Conservation (phyloP, 2,888 invertebrate species). For the Drosophila mercatorum region DNA sequence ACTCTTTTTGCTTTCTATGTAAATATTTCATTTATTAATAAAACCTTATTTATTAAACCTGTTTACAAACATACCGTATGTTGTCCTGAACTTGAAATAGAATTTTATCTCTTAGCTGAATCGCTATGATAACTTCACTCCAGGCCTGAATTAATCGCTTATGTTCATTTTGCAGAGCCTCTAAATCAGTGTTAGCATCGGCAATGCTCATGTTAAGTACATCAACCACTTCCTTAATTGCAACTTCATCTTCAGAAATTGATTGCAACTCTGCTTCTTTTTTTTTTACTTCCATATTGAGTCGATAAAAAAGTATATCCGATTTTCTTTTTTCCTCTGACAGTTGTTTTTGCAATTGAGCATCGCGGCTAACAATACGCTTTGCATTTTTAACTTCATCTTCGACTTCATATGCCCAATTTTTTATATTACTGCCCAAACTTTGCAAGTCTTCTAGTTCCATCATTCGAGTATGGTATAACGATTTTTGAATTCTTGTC, state of each 20-base stretch:
- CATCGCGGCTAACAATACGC: conserved; percentile 83
- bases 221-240: conserved; percentile 88
- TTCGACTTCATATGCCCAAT: conserved; percentile 83
- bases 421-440: conserved; percentile 81
- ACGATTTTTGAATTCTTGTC: conserved; percentile 73
- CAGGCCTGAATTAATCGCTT: conserved; percentile 89
- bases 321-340: conserved; percentile 83
- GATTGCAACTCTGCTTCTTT: conserved; percentile 88
- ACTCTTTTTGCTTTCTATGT: conserved; percentile 86
- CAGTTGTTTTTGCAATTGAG: conserved; percentile 83
- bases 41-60: not conserved
- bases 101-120: conserved; percentile 89
- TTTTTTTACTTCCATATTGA: conserved; percentile 89
- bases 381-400: conserved; percentile 83
- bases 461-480: conserved; percentile 76
- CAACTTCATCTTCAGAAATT: conserved; percentile 88
- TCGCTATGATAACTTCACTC: conserved; percentile 90
- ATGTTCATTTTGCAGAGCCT: conserved; percentile 89
- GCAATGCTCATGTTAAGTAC: conserved; percentile 87
- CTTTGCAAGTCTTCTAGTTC: conserved; percentile 82
- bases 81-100: conserved; percentile 87
- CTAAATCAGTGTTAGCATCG: conserved; percentile 89
- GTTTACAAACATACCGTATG: conserved; percentile 85
- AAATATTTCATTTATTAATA: not conserved
- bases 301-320: conserved; percentile 89